A percentile compares a stretch with the other conserved stretches of the same genome.
Conservation (phyloP, 2,888 invertebrate genomes). For the Argynnis bischoffii region DNA sequence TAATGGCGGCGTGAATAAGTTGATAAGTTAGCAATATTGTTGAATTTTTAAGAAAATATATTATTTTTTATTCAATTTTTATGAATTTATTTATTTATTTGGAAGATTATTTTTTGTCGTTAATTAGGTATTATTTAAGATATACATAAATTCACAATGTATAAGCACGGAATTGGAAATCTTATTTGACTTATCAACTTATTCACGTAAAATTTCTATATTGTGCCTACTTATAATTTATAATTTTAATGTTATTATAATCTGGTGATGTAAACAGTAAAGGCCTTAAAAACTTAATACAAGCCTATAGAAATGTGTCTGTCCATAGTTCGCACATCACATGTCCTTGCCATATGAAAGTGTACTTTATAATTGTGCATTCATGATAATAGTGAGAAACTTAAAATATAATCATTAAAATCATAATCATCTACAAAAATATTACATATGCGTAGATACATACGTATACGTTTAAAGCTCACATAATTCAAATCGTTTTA, state of each 20-base stretch:
- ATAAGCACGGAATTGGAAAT: slow-evolving; percentile 4
- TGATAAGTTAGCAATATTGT: background rate
- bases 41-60: background rate
- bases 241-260: slow-evolving; percentile 1
- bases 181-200: slow-evolving; percentile 1
- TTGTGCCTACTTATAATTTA: slow-evolving; percentile 5
- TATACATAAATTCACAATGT: background rate
- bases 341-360: too few species aligned
- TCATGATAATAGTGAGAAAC: too few species aligned
- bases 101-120: background rate
- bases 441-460: too few species aligned
- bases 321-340: too few species aligned
- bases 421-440: too few species aligned
- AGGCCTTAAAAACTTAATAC: too few species aligned
- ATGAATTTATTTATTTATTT: background rate
- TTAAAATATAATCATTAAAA: too few species aligned
- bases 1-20: slow-evolving; percentile 1
- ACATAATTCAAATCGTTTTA: slow-evolving; percentile 3
- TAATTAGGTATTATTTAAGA: background rate
- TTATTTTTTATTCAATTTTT: background rate
- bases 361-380: too few species aligned
- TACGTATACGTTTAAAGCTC: too few species aligned
- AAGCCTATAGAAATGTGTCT: too few species aligned
- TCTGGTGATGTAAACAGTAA: too few species aligned
- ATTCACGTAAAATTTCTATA: slow-evolving; percentile 7